Conservation (phyloP, 2,797 vertebrate genomes). For the Salmo trutta region DNA sequence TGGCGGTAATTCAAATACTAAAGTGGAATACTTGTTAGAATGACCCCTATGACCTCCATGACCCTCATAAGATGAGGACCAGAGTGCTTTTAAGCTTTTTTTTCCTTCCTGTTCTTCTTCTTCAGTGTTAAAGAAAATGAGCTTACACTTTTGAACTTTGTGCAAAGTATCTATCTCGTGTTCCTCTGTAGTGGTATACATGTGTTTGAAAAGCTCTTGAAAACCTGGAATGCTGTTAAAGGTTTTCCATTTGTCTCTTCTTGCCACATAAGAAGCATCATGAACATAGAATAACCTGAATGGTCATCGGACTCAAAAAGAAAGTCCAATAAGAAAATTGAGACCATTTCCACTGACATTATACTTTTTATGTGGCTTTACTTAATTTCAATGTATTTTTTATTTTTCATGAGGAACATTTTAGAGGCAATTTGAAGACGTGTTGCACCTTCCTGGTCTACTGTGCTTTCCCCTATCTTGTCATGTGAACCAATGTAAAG, state of each 20-base stretch:
- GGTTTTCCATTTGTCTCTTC: slow-evolving; percentile 43
- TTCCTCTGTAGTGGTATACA: slow-evolving; percentile 86
- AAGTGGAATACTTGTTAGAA: slow-evolving; percentile 6
- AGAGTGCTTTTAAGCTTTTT: slow-evolving; percentile 61
- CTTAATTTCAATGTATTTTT: slow-evolving; percentile 42
- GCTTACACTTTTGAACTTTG: slow-evolving; percentile 66
- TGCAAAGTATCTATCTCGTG: slow-evolving; percentile 86
- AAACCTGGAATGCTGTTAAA: slow-evolving; percentile 54
- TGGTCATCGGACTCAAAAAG: slow-evolving; percentile 28
- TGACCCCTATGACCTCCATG: neutral
- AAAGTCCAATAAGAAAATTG: neutral
- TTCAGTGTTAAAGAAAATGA: slow-evolving; percentile 58
- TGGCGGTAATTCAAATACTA: slow-evolving; percentile 7
- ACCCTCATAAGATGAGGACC: slow-evolving; percentile 46
- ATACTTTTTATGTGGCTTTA: slow-evolving; percentile 70
- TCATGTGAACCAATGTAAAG: slow-evolving; percentile 72
- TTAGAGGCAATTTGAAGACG: slow-evolving; percentile 54
- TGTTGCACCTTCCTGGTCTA: slow-evolving; percentile 64
- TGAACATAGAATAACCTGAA: slow-evolving; percentile 9
- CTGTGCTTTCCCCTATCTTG: slow-evolving; percentile 72
- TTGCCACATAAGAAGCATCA: slow-evolving; percentile 73
- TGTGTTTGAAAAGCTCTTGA: slow-evolving; percentile 60
- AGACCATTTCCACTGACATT: slow-evolving; percentile 23
- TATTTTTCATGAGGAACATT: slow-evolving; percentile 55
- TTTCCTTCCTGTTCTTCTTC: slow-evolving; percentile 51